Conservation (phyloP, 2,797 vertebrate species). For the Leptatherina wallacei region DNA sequence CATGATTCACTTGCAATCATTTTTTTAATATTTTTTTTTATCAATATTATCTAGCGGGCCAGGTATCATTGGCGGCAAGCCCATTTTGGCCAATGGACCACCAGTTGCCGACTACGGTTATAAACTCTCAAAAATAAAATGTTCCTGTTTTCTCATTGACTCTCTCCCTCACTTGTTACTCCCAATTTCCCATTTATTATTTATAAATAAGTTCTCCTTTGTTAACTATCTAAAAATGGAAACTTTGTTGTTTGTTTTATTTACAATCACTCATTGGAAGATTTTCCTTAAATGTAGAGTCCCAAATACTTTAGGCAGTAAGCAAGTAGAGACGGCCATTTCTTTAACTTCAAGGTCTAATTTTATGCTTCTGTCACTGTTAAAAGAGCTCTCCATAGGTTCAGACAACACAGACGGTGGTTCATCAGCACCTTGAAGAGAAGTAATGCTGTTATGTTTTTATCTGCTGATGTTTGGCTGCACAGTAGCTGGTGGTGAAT, state of each 20-base stretch:
- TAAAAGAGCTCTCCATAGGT: no score
- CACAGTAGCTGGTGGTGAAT: slow-evolving; percentile 6
- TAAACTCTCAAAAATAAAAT: slow-evolving; percentile 36
- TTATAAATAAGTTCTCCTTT: slow-evolving; percentile 16
- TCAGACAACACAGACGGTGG: neutral
- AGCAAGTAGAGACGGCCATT: neutral
- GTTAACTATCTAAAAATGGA: neutral
- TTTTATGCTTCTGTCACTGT: neutral
- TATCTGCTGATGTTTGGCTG: neutral
- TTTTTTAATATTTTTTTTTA: no score
- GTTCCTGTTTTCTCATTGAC: slow-evolving; percentile 12
- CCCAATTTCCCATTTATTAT: slow-evolving; percentile 14
- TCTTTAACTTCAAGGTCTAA: neutral
- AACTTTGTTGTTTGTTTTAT: neutral
- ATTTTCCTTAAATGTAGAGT: neutral
- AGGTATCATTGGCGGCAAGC: no score
- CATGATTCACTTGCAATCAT: no score
- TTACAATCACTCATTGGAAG: no score
- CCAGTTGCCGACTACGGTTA: no score
- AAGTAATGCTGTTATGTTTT: neutral
- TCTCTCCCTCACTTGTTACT: neutral
- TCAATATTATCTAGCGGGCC: no score
- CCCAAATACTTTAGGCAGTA: neutral
- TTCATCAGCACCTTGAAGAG: neutral
- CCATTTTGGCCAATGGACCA: no score